Evolutionary conservation across 2,113 vertebrate species (phyloP).

Genomic region (Murina feae): DNA sequence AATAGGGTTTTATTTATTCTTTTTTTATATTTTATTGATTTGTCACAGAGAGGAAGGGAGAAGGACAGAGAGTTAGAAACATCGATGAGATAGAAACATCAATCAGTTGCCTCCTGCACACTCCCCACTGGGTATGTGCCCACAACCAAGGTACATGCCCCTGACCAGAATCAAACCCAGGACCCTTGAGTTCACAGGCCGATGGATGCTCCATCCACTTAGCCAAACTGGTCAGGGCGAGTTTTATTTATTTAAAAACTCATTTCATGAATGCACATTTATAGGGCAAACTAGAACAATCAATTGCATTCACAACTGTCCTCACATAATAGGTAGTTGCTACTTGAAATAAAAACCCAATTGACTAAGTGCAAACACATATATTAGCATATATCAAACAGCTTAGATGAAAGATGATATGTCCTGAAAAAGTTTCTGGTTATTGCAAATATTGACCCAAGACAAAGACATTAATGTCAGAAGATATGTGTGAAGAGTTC

Average conservation of each 20-base stretch:
- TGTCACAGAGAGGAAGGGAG: too few relatives aligned
- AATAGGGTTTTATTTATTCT: conserved; percentile 40
- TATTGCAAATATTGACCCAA: not conserved
- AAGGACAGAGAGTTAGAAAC: too few relatives aligned
- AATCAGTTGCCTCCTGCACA: too few relatives aligned
- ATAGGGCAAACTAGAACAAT: conserved; percentile 8
- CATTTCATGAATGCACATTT: conserved; percentile 9
- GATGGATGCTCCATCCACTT: too few relatives aligned
- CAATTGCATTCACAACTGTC: not conserved
- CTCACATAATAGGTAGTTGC: not conserved
- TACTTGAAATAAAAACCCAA: conserved; percentile 18
- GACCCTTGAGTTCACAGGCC: too few relatives aligned
- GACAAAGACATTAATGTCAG: not conserved
- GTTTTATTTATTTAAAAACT: conserved; percentile 50
- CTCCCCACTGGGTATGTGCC: too few relatives aligned
- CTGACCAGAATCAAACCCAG: too few relatives aligned
- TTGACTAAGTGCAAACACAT: not conserved
- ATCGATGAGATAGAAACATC: too few relatives aligned
- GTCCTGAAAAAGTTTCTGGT: not conserved
- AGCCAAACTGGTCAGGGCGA: too few relatives aligned
- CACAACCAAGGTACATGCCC: too few relatives aligned
- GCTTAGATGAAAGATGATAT: not conserved
- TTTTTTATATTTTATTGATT: too few relatives aligned
- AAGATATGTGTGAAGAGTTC: not conserved
- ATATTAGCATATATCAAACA: not conserved